A percentile compares a stretch with the other conserved stretches of the same genome.
Conservation (phyloP, 2,888 invertebrate species). For the Deroplatys truncata region DNA sequence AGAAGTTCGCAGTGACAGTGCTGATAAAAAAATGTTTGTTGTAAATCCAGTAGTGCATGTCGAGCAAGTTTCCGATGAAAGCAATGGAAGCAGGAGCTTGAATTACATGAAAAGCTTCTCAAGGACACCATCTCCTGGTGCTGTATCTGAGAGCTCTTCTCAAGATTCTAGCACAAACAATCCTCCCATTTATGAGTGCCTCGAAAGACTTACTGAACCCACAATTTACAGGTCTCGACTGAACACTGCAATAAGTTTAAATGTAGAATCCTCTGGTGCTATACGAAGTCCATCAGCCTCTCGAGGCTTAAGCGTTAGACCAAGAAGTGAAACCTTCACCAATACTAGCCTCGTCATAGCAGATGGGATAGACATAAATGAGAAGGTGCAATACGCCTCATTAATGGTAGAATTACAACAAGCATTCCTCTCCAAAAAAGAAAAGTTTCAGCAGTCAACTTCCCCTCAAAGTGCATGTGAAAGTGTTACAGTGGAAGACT, state of each 20-base stretch:
- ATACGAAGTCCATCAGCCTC: constrained; percentile 28
- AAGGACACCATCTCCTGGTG: constrained; percentile 47
- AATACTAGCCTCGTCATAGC: constrained; percentile 6
- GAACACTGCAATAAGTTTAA: constrained; percentile 42
- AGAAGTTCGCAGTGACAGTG: constrained; percentile 25
- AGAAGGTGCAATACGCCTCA: constrained; percentile 48
- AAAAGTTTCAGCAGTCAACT: constrained; percentile 35
- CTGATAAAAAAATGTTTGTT: constrained; percentile 35
- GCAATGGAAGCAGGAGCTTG: constrained; percentile 46
- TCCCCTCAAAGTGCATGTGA: constrained; percentile 42
- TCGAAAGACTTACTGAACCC: constrained; percentile 47
- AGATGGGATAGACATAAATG: constrained; percentile 13
- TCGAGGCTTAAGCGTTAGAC: constrained; percentile 37
- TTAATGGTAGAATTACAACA: constrained; percentile 49
- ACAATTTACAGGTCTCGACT: constrained; percentile 45
- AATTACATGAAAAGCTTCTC: constrained; percentile 52
- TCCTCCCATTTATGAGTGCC: constrained; percentile 45
- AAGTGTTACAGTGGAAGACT: constrained; percentile 36
- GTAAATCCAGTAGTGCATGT: constrained; percentile 47
- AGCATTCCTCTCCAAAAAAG: constrained; percentile 45
- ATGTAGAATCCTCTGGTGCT: constrained; percentile 31
- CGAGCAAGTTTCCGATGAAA: constrained; percentile 47
- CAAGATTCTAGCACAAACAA: constrained; percentile 42
- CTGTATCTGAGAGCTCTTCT: constrained; percentile 41
- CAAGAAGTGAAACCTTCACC: constrained; percentile 38